Percentiles rank a stretch among this genome's conserved stretches.
These are phyloP conservation scores for Cheumatopsyche charites DNA, from an alignment of 1,140 invertebrate species.

Conservation along the genomic window DNA sequence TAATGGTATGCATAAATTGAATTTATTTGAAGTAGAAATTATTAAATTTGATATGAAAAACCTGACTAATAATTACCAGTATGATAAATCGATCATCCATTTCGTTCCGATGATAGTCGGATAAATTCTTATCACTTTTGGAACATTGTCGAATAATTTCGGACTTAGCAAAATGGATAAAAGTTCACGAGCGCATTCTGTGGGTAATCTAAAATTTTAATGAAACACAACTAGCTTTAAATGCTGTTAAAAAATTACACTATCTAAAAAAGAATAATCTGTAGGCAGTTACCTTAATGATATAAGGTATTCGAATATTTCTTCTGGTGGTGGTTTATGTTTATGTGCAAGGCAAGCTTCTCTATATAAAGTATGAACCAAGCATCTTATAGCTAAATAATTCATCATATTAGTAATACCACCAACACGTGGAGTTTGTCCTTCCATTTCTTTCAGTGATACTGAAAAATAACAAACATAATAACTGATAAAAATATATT, in stretches of 20 bases:
- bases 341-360: constrained; percentile 26
- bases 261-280: not conserved
- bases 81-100: constrained; percentile 37
- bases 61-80: constrained; percentile 30
- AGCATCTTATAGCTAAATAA: constrained; percentile 28
- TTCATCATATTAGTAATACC: constrained; percentile 26
- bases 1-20: no score
- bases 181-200: constrained; percentile 29
- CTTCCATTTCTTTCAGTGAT: constrained; percentile 32
- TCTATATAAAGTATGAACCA: constrained; percentile 32
- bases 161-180: constrained; percentile 12
- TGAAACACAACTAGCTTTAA: not conserved
- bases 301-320: constrained; percentile 24
- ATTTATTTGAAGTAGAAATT: no score
- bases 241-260: no score
- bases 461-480: not conserved
- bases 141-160: constrained; percentile 27
- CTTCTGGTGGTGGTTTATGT: constrained; percentile 29
- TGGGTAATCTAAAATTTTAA: constrained; percentile 19
- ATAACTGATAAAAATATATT: not conserved
- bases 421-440: constrained; percentile 23
- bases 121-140: constrained; percentile 24
- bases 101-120: constrained; percentile 20
- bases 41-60: no score
- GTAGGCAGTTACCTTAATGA: constrained; percentile 13